Base-by-base conservation (phyloP, 64 coral and sea anemone species). In the Orbicella faveolata region DNA sequence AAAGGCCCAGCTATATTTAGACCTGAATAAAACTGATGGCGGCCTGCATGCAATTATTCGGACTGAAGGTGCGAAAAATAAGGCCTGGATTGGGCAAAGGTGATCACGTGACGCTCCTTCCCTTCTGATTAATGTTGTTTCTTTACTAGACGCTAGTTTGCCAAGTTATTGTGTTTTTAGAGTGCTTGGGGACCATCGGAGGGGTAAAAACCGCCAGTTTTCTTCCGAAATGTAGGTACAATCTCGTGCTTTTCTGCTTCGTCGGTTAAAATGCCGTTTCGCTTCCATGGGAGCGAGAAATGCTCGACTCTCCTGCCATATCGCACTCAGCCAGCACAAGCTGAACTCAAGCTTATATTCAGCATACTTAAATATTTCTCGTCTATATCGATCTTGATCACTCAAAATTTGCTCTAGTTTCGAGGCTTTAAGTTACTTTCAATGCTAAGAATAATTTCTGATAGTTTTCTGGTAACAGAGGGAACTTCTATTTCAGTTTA, bases 71-170 rank as follows among this genome's bases (percentile, higher is more conserved):
- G 82, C 36, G 65, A 85, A 39, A 68, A 85, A 85, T 85, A 72
- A 73, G 82, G 63, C 18, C 63, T 85, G 35, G 82, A 85, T 85
- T 85, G 82, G 82, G 82, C 82, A 13, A 52, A 10, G 21, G 3
- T n/a, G 6, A 39, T 72, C 82, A 85, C 82, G 82, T 85, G 82
- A 44, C 36, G 63, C 3, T 26, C 61, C 36, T 73, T 85, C 37
- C 77, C 82, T 85, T 85, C 82, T 65, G 82, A 85, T 85, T 62
- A 73, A 85, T 85, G 82, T 85, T 85, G 82, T 85, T 69, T 55
- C n/a, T 21, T 20, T 37, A 37, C 39, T 48, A 52, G 82, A 73
- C 82, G 82, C 82, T 30, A 85, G 63, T 48, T 85, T 52, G 20
- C 8, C 20, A 48, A 84, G 36, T 65, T 36, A 84, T 37, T 67